Conservation (phyloP, 2,113 vertebrate genomes). For the Lepus timidus region DNA sequence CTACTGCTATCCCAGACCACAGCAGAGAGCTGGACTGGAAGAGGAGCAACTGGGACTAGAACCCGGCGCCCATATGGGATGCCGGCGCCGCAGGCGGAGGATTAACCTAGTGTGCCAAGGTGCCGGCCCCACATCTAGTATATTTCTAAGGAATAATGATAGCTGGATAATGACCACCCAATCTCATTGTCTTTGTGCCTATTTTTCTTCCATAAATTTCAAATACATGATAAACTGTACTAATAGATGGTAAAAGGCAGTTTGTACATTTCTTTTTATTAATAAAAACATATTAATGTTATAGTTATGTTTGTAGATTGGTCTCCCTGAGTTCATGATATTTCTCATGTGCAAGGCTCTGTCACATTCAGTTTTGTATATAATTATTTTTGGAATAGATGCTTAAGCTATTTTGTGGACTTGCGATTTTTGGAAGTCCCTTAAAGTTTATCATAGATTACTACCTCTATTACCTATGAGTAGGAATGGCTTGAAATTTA, state of each 20-base stretch:
- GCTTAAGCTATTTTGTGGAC: conserved; percentile 16
- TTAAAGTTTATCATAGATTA: conserved; percentile 34
- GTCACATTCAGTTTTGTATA: conserved; percentile 18
- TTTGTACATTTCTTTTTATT: conserved; percentile 12
- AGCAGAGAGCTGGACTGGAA: too few relatives aligned
- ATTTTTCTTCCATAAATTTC: conserved; percentile 9
- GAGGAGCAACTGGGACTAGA: too few relatives aligned
- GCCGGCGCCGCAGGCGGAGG: too few relatives aligned
- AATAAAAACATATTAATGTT: background rate
- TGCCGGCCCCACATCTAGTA: background rate
- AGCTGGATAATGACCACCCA: conserved; percentile 4
- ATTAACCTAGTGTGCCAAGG: too few relatives aligned
- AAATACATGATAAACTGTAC: background rate
- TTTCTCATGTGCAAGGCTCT: conserved; percentile 22
- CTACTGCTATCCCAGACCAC: too few relatives aligned
- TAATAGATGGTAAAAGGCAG: background rate
- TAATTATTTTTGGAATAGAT: conserved; percentile 41
- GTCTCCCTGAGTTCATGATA: background rate
- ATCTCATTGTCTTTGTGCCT: background rate
- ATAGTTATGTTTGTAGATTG: conserved; percentile 10
- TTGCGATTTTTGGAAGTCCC: background rate
- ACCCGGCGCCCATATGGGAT: too few relatives aligned
- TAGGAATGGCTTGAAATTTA: background rate
- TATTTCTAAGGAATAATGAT: conserved; percentile 44
- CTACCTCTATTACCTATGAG: conserved; percentile 9